phyloP scores from a whole-genome alignment of 2,113 vertebrate genomes.

The Scophthalmus maximus region DNA sequence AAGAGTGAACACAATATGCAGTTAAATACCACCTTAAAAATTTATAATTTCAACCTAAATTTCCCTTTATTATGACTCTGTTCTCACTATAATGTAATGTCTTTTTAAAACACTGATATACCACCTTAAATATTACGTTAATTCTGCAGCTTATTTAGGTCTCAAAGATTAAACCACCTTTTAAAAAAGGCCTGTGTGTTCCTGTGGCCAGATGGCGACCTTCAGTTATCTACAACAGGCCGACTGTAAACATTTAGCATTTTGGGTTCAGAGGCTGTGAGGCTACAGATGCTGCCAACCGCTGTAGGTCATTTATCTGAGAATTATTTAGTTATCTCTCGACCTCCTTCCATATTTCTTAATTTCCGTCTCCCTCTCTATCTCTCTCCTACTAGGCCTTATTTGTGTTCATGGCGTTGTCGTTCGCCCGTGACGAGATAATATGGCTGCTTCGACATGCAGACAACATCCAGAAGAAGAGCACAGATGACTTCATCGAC shows the following conservation, averaged over 20 bases:
- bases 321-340: constrained; percentile 1
- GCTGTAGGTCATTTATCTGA: neutral
- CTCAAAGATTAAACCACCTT: neutral
- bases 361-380: neutral
- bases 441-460: constrained; percentile 99
- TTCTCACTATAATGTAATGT: neutral
- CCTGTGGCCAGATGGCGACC: neutral
- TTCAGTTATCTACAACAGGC: neutral
- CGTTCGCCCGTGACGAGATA: constrained; percentile 98
- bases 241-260: constrained; percentile 12
- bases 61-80: neutral
- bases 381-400: constrained; percentile 85
- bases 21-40: neutral
- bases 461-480: constrained; percentile 99
- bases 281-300: neutral
- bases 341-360: neutral
- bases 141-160: neutral
- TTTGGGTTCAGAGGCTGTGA: constrained; percentile 6
- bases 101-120: neutral
- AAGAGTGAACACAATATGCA: neutral
- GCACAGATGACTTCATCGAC: constrained; percentile 98
- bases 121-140: neutral
- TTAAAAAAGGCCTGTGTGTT: neutral
- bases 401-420: constrained; percentile 99
- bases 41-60: neutral